A percentile compares a stretch with the other conserved stretches of the same genome.
Evolutionary conservation across 2,888 invertebrate species (phyloP).

Genomic region (Sicus ferrugineus): DNA sequence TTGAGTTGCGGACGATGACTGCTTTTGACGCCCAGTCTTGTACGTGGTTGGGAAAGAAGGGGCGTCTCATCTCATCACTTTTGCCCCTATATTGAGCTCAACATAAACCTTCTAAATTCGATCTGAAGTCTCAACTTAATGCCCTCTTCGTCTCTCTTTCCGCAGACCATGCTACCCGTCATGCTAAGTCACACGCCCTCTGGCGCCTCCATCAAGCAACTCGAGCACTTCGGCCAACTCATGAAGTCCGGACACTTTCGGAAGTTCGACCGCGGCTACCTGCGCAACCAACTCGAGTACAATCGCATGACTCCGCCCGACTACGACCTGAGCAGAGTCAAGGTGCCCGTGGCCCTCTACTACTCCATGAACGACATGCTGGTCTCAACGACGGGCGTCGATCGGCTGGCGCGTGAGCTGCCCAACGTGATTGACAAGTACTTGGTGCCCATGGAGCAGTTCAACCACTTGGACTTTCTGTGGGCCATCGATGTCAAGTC

Average conservation of each 20-base stretch:
- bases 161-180: conserved; percentile 64
- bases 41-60: too few species aligned
- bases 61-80: too few species aligned
- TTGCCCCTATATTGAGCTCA: too few species aligned
- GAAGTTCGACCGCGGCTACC: conserved; percentile 64
- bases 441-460: conserved; percentile 67
- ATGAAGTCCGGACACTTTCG: conserved; percentile 64
- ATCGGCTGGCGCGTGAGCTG: conserved; percentile 66
- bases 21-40: too few species aligned
- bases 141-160: too few species aligned
- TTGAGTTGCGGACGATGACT: too few species aligned
- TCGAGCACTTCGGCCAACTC: conserved; percentile 64
- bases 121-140: background rate
- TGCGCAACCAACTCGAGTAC: conserved; percentile 66
- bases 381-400: conserved; percentile 69
- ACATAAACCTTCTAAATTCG: too few species aligned
- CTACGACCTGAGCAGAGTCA: conserved; percentile 67
- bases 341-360: conserved; percentile 68
- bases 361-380: conserved; percentile 73
- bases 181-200: conserved; percentile 65
- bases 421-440: conserved; percentile 68
- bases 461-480: conserved; percentile 69
- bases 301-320: conserved; percentile 66
- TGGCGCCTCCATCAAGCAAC: conserved; percentile 63
- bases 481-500: conserved; percentile 67